These are phyloP conservation scores for Pomatorhinus ruficollis DNA, from an alignment of 2,113 vertebrate genomes.

Conservation along the genomic window DNA sequence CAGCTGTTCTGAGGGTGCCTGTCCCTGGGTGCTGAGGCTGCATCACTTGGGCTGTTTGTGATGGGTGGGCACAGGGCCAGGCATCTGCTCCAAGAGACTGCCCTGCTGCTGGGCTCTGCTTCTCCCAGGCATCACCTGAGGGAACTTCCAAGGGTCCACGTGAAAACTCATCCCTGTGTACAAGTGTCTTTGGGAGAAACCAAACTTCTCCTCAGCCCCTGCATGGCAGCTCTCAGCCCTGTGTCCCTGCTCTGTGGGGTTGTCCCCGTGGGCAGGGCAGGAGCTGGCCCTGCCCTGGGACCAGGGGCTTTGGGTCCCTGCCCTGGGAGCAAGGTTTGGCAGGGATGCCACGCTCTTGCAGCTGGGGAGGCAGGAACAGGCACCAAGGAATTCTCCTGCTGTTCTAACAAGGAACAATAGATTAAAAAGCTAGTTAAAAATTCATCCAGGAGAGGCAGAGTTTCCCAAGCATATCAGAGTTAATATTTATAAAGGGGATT, in stretches of 20 bases:
- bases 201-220: neutral
- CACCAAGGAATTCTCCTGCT: conserved; percentile 10
- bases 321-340: accelerated
- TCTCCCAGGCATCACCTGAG: neutral
- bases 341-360: neutral
- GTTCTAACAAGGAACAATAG: conserved; percentile 50
- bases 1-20: neutral
- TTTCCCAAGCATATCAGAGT: conserved; percentile 74
- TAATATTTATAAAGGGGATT: conserved; percentile 78
- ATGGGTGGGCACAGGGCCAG: neutral
- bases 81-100: neutral
- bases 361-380: neutral
- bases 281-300: neutral
- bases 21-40: neutral
- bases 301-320: neutral
- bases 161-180: neutral
- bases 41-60: accelerated
- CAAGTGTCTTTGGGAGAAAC: neutral
- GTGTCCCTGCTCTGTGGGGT: neutral
- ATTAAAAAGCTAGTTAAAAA: conserved; percentile 76
- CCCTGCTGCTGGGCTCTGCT: neutral
- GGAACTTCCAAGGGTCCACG: neutral
- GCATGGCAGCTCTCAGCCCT: neutral
- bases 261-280: neutral
- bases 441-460: conserved; percentile 71